Evolutionary conservation across 2,888 invertebrate species (phyloP), one percentile per base, ranked within the genome.

Genomic region (Volucella inanis): DNA sequence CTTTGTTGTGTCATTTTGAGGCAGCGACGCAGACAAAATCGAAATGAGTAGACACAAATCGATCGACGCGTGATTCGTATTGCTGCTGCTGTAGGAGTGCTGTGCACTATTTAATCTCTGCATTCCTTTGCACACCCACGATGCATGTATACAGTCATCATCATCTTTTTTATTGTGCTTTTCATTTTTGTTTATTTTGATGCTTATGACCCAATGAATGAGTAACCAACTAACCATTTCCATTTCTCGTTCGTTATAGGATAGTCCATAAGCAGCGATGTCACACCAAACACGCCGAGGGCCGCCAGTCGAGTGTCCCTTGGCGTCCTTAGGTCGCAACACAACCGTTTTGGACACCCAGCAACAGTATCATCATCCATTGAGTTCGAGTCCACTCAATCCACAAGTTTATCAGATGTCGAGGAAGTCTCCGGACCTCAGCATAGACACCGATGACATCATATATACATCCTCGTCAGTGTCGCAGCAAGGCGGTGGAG

Each of bases 321-420:
- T 94, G 89, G 94, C 94, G 81, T 94, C 94, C 87, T 90, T 94
- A 87, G 94, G 94, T 50, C 92, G 93, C 81, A 92, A 93, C 81
- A 90, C 90, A 84, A 90, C 89, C 82, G 91, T 89, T 49, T 88
- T 91, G 77, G 91, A 91, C 85, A 89, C 90, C 31, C 90, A 91
- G 77, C 90, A 91, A 55, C 90, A 91, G 62, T 92, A 92, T 87
- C 92, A 91, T 88, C 92, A 92, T 89, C 92, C 92, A 4, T 87
- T 92, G 52, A 92, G 92, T 87, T 92, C 92, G 65, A 92, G 92
- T 78, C 92, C 92, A 11, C 88, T 92, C 49, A 92, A 92, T 89
- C 92, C 92, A 43, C 92, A 92, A 85, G 92, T 92, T 18, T 92
- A 92, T 89, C 92, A 92, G 84, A 92, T 92, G 90, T 92, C 92